Percentiles rank a stretch among this genome's conserved stretches.
Conservation (phyloP, 2,888 invertebrate species). For the Aproaerema taeniolella region DNA sequence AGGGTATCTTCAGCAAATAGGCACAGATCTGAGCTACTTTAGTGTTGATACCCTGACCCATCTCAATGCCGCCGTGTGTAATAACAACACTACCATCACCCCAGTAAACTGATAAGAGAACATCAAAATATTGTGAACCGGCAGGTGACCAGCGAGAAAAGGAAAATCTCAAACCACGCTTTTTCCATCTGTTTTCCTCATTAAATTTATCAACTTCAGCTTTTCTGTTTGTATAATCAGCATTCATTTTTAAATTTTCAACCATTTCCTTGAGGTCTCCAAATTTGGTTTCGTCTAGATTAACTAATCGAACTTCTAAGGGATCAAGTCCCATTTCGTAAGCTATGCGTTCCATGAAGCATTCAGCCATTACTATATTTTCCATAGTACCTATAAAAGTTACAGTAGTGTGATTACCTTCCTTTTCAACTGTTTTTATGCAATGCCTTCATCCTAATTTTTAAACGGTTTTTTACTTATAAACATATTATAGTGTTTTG, state of each 20-base stretch:
- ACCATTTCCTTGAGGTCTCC: conserved; percentile 51
- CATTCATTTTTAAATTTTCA: conserved; percentile 50
- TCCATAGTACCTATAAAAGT: conserved; percentile 29
- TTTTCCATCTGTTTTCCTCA: conserved; percentile 82
- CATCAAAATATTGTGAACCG: conserved; percentile 36
- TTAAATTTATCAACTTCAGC: conserved; percentile 65
- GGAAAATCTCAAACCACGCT: conserved; percentile 61
- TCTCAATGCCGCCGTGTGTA: conserved; percentile 81
- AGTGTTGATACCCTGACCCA: conserved; percentile 87
- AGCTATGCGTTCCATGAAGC: conserved; percentile 79
- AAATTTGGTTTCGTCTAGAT: conserved; percentile 44
- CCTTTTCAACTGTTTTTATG: no score
- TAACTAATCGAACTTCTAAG: conserved; percentile 50
- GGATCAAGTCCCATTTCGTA: conserved; percentile 67
- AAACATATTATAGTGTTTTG: no score
- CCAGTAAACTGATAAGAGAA: conserved; percentile 66
- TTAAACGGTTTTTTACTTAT: no score
- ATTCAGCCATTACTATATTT: conserved; percentile 48
- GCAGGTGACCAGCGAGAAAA: conserved; percentile 76
- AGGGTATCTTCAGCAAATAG: conserved; percentile 79
- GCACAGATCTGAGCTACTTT: conserved; percentile 85
- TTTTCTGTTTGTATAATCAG: conserved; percentile 58
- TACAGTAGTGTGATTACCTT: no score
- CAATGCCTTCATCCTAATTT: no score
- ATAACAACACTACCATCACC: conserved; percentile 81